phyloP scores from a whole-genome alignment of 2,113 vertebrate species.

The Hepsetus odoe region DNA sequence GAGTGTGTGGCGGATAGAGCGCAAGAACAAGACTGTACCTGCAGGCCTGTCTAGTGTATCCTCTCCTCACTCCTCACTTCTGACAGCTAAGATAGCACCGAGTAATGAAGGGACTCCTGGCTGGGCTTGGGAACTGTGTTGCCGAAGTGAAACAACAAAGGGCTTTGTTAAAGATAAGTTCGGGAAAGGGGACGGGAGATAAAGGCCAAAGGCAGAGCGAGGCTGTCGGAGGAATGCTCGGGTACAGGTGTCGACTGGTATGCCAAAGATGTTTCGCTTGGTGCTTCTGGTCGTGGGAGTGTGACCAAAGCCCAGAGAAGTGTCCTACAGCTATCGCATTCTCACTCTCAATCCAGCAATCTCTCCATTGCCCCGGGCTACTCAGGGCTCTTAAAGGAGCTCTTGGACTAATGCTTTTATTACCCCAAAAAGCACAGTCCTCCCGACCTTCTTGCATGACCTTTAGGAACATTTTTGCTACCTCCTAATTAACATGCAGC shows the following conservation, averaged over 20 bases:
- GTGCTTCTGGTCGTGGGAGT: constrained; percentile 48
- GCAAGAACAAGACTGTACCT: constrained; percentile 77
- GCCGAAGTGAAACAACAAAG: constrained; percentile 56
- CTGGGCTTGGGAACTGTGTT: constrained; percentile 67
- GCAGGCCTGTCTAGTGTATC: constrained; percentile 65
- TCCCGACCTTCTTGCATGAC: constrained; percentile 21
- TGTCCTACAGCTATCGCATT: constrained; percentile 54
- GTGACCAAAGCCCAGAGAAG: constrained; percentile 55
- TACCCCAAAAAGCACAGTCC: constrained; percentile 1
- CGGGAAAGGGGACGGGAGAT: constrained; percentile 45
- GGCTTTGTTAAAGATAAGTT: constrained; percentile 51
- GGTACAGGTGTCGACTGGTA: constrained; percentile 62
- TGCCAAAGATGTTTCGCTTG: constrained; percentile 60
- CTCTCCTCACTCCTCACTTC: constrained; percentile 72
- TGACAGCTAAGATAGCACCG: constrained; percentile 76
- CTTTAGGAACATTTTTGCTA: constrained; percentile 25
- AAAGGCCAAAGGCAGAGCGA: constrained; percentile 36
- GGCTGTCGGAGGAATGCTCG: constrained; percentile 33
- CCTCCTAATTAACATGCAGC: background rate
- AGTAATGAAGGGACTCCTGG: constrained; percentile 77
- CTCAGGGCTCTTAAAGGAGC: constrained; percentile 36
- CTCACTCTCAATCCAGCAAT: constrained; percentile 38
- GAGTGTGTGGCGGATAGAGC: constrained; percentile 59
- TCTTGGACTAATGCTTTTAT: constrained; percentile 41
- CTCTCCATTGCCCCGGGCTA: constrained; percentile 35